Evolutionary conservation across 2,113 vertebrate genomes (phyloP).

Genomic region (Turdus rufiventris): DNA sequence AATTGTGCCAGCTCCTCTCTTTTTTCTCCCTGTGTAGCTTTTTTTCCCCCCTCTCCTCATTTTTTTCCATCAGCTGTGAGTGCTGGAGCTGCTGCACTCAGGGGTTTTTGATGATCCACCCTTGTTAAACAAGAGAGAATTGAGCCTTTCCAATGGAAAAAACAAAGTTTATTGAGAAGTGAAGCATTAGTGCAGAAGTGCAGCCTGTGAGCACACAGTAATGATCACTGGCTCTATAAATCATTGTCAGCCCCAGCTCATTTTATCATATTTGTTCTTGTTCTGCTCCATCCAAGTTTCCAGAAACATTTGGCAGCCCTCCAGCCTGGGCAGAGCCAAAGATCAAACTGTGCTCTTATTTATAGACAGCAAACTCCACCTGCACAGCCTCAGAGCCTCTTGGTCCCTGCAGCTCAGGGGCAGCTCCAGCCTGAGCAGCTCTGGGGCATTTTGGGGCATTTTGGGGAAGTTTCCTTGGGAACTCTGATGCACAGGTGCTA

Average conservation of each 20-base stretch:
- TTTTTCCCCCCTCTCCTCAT: not conserved
- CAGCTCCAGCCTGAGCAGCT: not conserved
- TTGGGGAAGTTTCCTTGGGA: not conserved
- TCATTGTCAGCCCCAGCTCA: slow-evolving; percentile 28
- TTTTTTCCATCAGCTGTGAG: not conserved
- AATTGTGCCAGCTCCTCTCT: not conserved
- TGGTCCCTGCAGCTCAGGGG: not conserved
- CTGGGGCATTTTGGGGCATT: not conserved
- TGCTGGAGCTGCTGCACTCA: not conserved
- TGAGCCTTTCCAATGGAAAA: not conserved
- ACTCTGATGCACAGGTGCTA: fast-evolving
- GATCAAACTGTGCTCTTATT: slow-evolving; percentile 54
- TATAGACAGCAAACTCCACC: slow-evolving; percentile 50
- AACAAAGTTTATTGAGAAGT: slow-evolving; percentile 8
- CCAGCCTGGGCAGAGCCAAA: slow-evolving; percentile 26
- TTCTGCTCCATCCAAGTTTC: slow-evolving; percentile 48
- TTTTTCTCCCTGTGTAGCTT: not conserved
- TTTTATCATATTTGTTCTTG: slow-evolving; percentile 62
- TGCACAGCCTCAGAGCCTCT: not conserved
- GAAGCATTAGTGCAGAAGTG: not conserved
- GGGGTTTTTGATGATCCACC: not conserved
- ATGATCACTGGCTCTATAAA: slow-evolving; percentile 22
- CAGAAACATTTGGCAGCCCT: slow-evolving; percentile 48
- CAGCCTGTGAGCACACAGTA: not conserved
- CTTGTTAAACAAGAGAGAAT: not conserved